Conservation (phyloP, 2,113 vertebrate genomes). For the Percina caprodes region DNA sequence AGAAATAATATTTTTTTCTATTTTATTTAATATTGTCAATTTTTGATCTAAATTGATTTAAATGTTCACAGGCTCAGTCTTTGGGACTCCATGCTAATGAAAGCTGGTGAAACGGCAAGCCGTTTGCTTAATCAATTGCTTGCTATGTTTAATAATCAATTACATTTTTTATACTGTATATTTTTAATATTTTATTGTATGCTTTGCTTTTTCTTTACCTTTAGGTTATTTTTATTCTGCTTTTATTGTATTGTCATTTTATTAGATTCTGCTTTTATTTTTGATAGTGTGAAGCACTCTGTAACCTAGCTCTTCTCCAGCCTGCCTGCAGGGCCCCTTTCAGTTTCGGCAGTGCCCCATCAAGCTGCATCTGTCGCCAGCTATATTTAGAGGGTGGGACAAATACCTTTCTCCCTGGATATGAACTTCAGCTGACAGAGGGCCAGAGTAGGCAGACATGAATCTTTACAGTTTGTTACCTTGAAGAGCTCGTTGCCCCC, state of each 20-base stretch:
- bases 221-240: neutral
- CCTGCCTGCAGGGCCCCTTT: slow-evolving; percentile 61
- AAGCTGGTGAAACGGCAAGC: slow-evolving; percentile 25
- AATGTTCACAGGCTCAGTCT: slow-evolving; percentile 4
- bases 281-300: no score
- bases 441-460: slow-evolving; percentile 43
- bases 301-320: slow-evolving; percentile 15
- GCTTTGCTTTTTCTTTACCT: neutral
- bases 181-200: no score
- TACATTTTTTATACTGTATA: no score
- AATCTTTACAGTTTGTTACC: slow-evolving; percentile 63
- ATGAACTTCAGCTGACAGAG: slow-evolving; percentile 72
- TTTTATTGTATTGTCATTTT: neutral
- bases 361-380: slow-evolving; percentile 79
- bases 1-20: neutral
- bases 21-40: neutral
- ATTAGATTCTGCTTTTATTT: neutral
- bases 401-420: slow-evolving; percentile 76
- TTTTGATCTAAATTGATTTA: neutral
- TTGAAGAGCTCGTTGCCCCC: slow-evolving; percentile 64
- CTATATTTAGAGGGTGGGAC: slow-evolving; percentile 82
- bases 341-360: slow-evolving; percentile 71
- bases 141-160: no score
- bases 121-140: no score
- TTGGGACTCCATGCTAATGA: slow-evolving; percentile 31